Evolutionary conservation across 2,888 invertebrate species (phyloP), one percentile per base, ranked within the genome.

Genomic region (Nezara viridula): DNA sequence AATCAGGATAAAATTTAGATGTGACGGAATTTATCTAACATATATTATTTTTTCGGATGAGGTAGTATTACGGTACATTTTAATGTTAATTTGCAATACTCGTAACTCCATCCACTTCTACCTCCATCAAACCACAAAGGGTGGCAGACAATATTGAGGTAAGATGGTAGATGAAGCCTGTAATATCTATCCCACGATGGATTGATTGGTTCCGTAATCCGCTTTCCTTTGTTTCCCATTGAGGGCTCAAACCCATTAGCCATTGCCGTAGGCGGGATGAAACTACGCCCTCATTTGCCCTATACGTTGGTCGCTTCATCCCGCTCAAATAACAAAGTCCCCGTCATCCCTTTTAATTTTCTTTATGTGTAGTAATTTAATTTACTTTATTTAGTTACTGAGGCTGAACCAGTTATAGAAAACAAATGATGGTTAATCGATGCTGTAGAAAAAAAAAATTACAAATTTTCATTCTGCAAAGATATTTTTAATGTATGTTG

Each of bases 161-260:
- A 27, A 60, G 12, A 27, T 14, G 2, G 27, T 16, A 27, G 60
- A 60, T 1, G 60, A 27, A 16, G 27, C 27, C 60, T 14, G 27
- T 14, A 55, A 14, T 60, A 60, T 3, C 60, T 27, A 27, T 60
- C 27, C 60, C 27, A 27, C 5, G 60, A 60, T 60, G 60, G 60
- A 60, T 60, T 27, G 60, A 60, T 60, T 27, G 27, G 60, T 27
- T 60, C 60, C 14, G 27, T 27, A 60, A 60, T 60, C 60, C 60
- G 60, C 60, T 60, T 60, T 27, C 60, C 60, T 60, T 60, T 60
- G 60, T 60, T 60, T 60, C 60, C 60, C 60, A 27, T 16, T 60
- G 60, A 60, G 27, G n/a, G 14, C 27, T 27, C 27, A 27, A 60
- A 60, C 16, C 60, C 60, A 60, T 60, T 60, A 60, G 10, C 60